These are phyloP conservation scores for Buteo buteo DNA, from an alignment of 2,113 vertebrate species.

Conservation along the genomic window DNA sequence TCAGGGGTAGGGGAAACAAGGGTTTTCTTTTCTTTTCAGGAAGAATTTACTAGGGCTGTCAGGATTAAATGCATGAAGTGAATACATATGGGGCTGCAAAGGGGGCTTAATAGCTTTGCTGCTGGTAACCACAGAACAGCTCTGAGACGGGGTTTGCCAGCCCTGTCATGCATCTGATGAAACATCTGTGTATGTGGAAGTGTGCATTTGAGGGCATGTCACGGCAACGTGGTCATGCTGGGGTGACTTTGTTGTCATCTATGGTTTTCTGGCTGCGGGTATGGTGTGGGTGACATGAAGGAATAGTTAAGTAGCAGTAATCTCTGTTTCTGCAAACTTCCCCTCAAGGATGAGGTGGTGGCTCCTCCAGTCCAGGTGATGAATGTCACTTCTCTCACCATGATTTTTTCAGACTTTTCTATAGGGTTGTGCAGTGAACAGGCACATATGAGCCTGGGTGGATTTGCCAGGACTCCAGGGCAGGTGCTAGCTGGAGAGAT, in stretches of 20 bases:
- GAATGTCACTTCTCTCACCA: neutral
- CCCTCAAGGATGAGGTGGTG: neutral
- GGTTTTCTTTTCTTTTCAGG: constrained; percentile 17
- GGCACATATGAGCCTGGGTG: neutral
- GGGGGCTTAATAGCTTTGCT: neutral
- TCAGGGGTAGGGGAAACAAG: neutral
- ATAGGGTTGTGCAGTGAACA: neutral
- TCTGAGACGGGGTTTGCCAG: neutral
- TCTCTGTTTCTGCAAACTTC: neutral
- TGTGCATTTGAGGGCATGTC: neutral
- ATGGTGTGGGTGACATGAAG: neutral
- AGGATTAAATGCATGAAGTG: neutral
- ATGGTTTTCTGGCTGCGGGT: neutral
- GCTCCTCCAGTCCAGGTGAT: neutral
- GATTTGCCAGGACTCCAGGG: neutral
- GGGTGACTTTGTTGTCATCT: neutral
- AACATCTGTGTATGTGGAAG: neutral
- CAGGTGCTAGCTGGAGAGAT: neutral
- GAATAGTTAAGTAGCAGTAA: neutral
- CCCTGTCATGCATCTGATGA: neutral
- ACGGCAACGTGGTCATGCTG: neutral
- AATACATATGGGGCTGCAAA: neutral
- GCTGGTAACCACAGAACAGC: neutral
- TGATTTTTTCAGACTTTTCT: neutral
- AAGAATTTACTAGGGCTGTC: constrained; percentile 30